Evolutionary conservation across 2,113 vertebrate species (phyloP), one percentile per base, ranked within the genome.

Genomic region (Plecturocebus donacophilus): DNA sequence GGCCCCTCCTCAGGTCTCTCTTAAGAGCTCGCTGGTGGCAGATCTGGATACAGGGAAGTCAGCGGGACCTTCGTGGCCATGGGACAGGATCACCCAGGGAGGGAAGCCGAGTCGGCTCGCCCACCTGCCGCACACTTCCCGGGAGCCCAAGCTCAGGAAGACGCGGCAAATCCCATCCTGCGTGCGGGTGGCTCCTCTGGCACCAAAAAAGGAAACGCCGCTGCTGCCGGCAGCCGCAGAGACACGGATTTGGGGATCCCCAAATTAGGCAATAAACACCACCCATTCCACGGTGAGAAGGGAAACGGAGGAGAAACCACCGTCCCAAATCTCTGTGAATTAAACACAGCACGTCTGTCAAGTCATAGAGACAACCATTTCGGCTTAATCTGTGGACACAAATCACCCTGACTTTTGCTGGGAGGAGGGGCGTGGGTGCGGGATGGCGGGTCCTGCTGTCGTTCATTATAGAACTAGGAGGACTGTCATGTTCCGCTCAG

Each of bases 131-230:
- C 1, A 0, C 14, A n/a, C 49, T 75, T 73, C 66, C 14, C 0
- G 64, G 61, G 30, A 38, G 45, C 23, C 56, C 49, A 4, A 0
- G 0, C 42, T 3, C 4, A 1, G 0, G 25, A 5, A 40, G 70
- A 25, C 11, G 13, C 25, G 0, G 21, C 0, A 10, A 1, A 73
- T 45, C 35, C 10, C 14, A 0, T 14, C 79, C 79, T 9, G 0
- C 0, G 19, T 0, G 0, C 12, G 0, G 12, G n/a, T 45, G 47
- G 91, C 12, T 32, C 54, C 42, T 6, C 9, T 0, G 11, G 5
- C 12, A 54, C 75, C 54, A 30, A 52, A 16, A 30, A 40, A 73
- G 93, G 66, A 42, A 1, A 4, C 21, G 1, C n/a, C 1, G 1
- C 35, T 3, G 6, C 35, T 2, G 2, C 66, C 54, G 13, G 4